phyloP scores from a whole-genome alignment of 1,140 invertebrate species.

The Hesperophylax magnus region DNA sequence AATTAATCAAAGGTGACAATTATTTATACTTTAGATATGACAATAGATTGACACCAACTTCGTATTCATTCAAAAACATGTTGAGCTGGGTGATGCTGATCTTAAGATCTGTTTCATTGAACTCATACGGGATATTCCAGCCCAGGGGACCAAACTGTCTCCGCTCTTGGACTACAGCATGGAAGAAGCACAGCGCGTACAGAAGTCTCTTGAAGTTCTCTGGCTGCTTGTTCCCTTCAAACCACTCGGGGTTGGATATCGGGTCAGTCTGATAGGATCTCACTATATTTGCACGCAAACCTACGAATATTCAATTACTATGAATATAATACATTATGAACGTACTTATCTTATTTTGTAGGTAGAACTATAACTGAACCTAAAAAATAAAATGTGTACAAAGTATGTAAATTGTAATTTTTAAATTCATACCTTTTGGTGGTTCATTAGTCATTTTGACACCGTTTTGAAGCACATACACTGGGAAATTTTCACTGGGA shows the following conservation, averaged over 20 bases:
- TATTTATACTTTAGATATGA: neutral
- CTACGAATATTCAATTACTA: slow-evolving; percentile 53
- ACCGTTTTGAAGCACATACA: slow-evolving; percentile 92
- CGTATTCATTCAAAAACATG: slow-evolving; percentile 91
- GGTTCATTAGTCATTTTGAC: slow-evolving; percentile 98
- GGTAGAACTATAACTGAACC: too few relatives aligned
- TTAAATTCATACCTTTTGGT: slow-evolving; percentile 76
- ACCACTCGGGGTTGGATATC: slow-evolving; percentile 90
- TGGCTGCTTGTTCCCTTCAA: slow-evolving; percentile 84
- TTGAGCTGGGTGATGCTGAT: slow-evolving; percentile 90
- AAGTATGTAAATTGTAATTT: neutral
- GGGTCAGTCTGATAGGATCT: slow-evolving; percentile 91
- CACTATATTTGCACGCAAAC: slow-evolving; percentile 80
- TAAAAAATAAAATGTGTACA: too few relatives aligned
- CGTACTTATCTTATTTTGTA: too few relatives aligned
- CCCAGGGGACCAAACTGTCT: slow-evolving; percentile 93
- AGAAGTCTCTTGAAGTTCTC: slow-evolving; percentile 88
- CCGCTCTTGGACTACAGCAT: slow-evolving; percentile 92
- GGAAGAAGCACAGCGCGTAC: slow-evolving; percentile 95
- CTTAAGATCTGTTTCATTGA: slow-evolving; percentile 94
- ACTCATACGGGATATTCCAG: slow-evolving; percentile 97
- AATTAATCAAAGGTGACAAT: neutral
- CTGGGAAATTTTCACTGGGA: slow-evolving; percentile 92
- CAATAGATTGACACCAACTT: slow-evolving; percentile 62
- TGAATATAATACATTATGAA: too few relatives aligned